Percentiles rank a stretch among this genome's conserved stretches.
Evolutionary conservation across 2,888 invertebrate species (phyloP).

Genomic region (Hololepta plana): DNA sequence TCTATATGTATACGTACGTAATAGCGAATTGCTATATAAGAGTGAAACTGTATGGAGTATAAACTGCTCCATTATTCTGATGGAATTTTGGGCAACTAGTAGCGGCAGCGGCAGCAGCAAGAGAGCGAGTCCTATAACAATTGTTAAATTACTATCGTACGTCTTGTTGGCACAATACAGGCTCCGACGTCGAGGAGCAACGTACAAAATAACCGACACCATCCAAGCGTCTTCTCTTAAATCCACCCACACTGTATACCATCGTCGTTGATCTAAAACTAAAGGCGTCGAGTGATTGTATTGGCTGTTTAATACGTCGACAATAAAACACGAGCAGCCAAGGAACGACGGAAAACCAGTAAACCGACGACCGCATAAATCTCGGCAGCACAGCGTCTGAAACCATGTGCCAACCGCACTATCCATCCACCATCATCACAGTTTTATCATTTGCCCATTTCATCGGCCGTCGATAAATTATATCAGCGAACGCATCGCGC

Average conservation of each 20-base stretch:
- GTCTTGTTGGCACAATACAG: slow-evolving; percentile 9
- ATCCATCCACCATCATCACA: too few relatives aligned
- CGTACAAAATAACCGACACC: too few relatives aligned
- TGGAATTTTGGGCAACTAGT: too few relatives aligned
- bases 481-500: too few relatives aligned
- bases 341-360: too few relatives aligned
- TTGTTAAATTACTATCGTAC: slow-evolving; percentile 9
- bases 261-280: slow-evolving; percentile 12
- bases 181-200: slow-evolving; percentile 5
- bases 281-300: slow-evolving; percentile 17
- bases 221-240: too few relatives aligned
- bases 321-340: slow-evolving; percentile 23
- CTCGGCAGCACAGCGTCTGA: slow-evolving; percentile 22
- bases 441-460: slow-evolving; percentile 20
- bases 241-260: slow-evolving; percentile 5
- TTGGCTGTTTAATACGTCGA: slow-evolving; percentile 21
- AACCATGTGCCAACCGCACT: slow-evolving; percentile 23
- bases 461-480: slow-evolving; percentile 24
- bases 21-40: too few relatives aligned
- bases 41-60: too few relatives aligned
- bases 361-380: slow-evolving; percentile 23
- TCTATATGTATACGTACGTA: too few relatives aligned
- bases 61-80: too few relatives aligned
- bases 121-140: too few relatives aligned
- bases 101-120: too few relatives aligned